Evolutionary conservation across 2,888 invertebrate species (phyloP), one percentile per base, ranked within the genome.

Genomic region (Himalopsyche tibetana): DNA sequence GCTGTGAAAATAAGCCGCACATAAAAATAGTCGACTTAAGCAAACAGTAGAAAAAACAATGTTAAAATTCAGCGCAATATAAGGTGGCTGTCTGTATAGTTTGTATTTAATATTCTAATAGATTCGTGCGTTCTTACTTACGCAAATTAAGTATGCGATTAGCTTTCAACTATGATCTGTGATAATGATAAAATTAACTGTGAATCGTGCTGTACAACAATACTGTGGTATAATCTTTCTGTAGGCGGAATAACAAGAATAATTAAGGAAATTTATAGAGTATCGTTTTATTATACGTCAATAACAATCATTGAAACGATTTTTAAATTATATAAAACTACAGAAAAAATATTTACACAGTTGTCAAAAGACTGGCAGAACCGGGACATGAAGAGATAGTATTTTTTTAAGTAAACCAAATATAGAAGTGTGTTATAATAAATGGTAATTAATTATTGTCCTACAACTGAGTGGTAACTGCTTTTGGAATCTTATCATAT

Each of bases 1-100:
- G 63, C 63, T 63, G 63, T 63, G 19, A 19, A 63, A 63, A 63
- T 63, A 63, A 63, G 63, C 19, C 63, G 63, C 6, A 63, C 63
- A 63, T 63, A 63, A 63, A 63, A 63, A 63, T 63, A 63, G 19
- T 63, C 63, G 63, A n/a, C 63, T 9, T 19, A n/a, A 19, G 63
- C 63, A 63, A 63, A 63, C 15, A 63, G 9, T 3, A 19, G 19
- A 28, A 63, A 56, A 63, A 63, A 63, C 63, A 63, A 63, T 63
- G 19, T 9, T 63, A 5, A 19, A 9, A n/a, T 63, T 9, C 19
- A 63, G 19, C 19, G 63, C 63, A 28, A n/a, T 63, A 51, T 15
- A 63, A 19, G 63, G 9, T 63, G 63, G 63, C 19, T 63, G 63
- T 4, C 6, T 19, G 15, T 63, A 19, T 19, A 28, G 63, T 51